phyloP scores from a whole-genome alignment of 2,113 vertebrate genomes.

The Gymnorhina tibicen region DNA sequence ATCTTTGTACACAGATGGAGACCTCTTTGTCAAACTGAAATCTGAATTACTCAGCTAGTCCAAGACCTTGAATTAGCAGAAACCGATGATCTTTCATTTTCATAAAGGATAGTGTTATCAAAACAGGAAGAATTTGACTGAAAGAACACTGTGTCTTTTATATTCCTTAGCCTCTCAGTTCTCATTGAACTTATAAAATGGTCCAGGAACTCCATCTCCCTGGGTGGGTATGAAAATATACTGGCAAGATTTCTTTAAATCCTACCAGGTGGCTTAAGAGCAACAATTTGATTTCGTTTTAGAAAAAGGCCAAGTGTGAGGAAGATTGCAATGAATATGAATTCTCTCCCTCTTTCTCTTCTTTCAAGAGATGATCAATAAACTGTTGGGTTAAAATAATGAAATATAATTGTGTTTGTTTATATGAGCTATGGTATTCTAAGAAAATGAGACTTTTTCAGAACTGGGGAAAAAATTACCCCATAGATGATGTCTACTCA shows the following conservation, averaged over 20 bases:
- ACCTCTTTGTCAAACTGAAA: not conserved
- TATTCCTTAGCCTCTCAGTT: not conserved
- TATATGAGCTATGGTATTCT: not conserved
- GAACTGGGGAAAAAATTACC: not conserved
- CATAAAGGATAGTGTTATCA: not conserved
- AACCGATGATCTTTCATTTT: conserved; percentile 1
- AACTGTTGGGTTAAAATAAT: not conserved
- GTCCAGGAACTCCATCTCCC: not conserved
- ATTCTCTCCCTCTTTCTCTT: not conserved
- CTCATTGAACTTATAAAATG: not conserved
- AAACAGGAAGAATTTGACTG: conserved; percentile 26
- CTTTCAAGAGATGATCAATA: not conserved
- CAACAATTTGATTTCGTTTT: not conserved
- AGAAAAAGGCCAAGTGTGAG: not conserved
- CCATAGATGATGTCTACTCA: not conserved
- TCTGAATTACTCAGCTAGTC: not conserved
- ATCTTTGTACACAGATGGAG: not conserved
- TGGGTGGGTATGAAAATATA: not conserved
- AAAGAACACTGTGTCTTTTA: conserved; percentile 21
- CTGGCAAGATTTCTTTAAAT: not conserved
- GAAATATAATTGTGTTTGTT: not conserved
- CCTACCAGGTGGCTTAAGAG: not conserved
- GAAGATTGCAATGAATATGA: not conserved
- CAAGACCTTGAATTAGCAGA: not conserved
- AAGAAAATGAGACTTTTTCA: not conserved